Conservation (phyloP, 2,888 invertebrate genomes). For the Pandemis heparana region DNA sequence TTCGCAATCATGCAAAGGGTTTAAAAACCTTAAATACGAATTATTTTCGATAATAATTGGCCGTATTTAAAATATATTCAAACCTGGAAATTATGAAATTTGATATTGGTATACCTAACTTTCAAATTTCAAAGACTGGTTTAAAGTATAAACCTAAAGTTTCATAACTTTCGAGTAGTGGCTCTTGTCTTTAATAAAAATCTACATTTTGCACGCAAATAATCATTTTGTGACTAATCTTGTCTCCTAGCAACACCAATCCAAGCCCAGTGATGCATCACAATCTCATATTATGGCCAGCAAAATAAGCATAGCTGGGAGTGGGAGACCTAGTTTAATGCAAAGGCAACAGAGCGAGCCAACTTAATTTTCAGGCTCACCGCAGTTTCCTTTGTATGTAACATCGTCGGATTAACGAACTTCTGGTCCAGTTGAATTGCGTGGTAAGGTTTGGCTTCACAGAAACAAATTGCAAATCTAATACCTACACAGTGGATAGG, state of each 20-base stretch:
- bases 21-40: conserved; percentile 52
- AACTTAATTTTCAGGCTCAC: conserved; percentile 83
- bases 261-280: conserved; percentile 16
- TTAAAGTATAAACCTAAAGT: background rate
- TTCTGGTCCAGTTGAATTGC: conserved; percentile 65
- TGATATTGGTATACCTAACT: background rate
- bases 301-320: conserved; percentile 25
- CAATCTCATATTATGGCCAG: conserved; percentile 10
- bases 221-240: background rate
- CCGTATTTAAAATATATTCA: background rate
- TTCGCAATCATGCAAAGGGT: conserved; percentile 60
- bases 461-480: background rate
- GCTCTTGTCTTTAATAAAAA: background rate
- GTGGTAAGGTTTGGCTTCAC: conserved; percentile 15
- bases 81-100: background rate
- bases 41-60: conserved; percentile 39
- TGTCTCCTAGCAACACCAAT: conserved; percentile 1
- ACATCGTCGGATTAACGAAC: conserved; percentile 75
- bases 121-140: background rate
- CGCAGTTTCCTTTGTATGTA: conserved; percentile 81
- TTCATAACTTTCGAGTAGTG: background rate
- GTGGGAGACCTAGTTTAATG: conserved; percentile 66
- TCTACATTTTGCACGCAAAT: background rate
- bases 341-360: conserved; percentile 80
- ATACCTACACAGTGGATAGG: background rate